These are phyloP conservation scores for Drosophila formosana DNA, from an alignment of 2,888 invertebrate genomes.

Conservation along the genomic window DNA sequence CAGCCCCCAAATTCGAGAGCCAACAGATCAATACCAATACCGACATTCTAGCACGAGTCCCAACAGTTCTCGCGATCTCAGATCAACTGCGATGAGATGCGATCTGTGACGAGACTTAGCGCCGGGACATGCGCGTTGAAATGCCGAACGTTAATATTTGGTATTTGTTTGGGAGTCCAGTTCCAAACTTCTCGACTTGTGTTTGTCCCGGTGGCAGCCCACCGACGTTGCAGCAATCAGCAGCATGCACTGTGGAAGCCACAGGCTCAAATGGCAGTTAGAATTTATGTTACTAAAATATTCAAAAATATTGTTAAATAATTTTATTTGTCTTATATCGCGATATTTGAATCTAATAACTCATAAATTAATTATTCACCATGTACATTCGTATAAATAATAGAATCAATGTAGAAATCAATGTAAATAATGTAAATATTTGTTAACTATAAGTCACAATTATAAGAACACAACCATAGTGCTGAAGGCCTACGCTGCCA, in stretches of 20 bases:
- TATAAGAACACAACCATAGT: too few relatives aligned
- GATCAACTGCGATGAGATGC: constrained; percentile 25
- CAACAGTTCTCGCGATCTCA: background rate
- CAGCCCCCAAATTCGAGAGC: background rate
- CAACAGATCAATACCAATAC: constrained; percentile 18
- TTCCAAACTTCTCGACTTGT: constrained; percentile 40
- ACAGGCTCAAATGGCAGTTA: background rate
- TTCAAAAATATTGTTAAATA: too few relatives aligned
- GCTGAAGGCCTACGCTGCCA: too few relatives aligned
- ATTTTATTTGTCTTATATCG: too few relatives aligned
- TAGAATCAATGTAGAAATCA: too few relatives aligned
- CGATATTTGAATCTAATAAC: too few relatives aligned
- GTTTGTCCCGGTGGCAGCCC: constrained; percentile 55
- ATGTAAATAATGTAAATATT: too few relatives aligned
- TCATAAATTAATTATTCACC: too few relatives aligned
- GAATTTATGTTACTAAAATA: background rate
- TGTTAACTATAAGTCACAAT: too few relatives aligned
- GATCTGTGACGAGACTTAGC: constrained; percentile 38
- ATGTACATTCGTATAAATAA: too few relatives aligned
- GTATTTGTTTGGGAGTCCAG: constrained; percentile 74
- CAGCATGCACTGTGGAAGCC: constrained; percentile 34
- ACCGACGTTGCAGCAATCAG: constrained; percentile 60
- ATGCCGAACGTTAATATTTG: constrained; percentile 76
- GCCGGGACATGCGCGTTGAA: constrained; percentile 65
- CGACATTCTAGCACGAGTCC: background rate